A percentile compares a stretch with the other conserved stretches of the same genome.
These are phyloP conservation scores for Clarias laeviceps DNA, from an alignment of 2,797 vertebrate genomes.

Conservation along the genomic window DNA sequence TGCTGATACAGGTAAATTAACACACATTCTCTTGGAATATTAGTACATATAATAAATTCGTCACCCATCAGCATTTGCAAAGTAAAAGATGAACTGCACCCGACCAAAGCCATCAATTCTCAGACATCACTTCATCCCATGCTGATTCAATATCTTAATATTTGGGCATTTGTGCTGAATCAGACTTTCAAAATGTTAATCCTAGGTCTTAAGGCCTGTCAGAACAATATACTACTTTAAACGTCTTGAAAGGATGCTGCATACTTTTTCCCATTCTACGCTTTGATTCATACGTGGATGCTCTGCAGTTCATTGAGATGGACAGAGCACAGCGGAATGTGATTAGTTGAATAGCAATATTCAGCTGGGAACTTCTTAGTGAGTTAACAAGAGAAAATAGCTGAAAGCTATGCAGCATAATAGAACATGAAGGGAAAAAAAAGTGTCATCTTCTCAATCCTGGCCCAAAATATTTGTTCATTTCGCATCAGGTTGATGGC, in stretches of 20 bases:
- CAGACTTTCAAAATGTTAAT: conserved; percentile 28
- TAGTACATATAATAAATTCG: neutral
- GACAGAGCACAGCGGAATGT: conserved; percentile 14
- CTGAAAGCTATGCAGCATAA: conserved; percentile 28
- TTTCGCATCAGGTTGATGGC: conserved; percentile 25
- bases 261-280: neutral
- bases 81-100: neutral
- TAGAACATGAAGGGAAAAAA: conserved; percentile 3
- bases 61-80: neutral
- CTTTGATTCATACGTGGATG: conserved; percentile 28
- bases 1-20: too few species aligned
- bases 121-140: neutral
- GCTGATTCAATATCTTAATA: neutral
- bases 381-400: conserved; percentile 35
- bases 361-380: neutral
- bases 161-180: conserved; percentile 6
- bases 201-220: conserved; percentile 10
- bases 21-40: too few species aligned
- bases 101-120: neutral
- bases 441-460: neutral
- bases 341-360: conserved; percentile 31
- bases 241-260: conserved; percentile 3
- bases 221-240: conserved; percentile 19
- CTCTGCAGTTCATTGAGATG: conserved; percentile 32
- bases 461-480: conserved; percentile 32